Evolutionary conservation across 1,140 invertebrate species (phyloP).

Genomic region (Heliconius congener): DNA sequence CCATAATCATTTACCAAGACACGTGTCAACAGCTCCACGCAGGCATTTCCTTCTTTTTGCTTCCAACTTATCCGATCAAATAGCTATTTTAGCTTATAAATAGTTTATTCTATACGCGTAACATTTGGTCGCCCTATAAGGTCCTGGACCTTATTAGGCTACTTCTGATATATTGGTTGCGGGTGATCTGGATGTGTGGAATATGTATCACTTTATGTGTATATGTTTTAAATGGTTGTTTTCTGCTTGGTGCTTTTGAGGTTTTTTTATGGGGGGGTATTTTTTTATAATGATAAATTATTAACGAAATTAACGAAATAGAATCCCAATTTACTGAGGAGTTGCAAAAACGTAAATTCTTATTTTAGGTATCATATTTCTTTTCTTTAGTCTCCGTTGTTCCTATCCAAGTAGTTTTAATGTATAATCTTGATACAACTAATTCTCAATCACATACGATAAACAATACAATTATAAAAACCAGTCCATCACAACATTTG

Average conservation of each 20-base stretch:
- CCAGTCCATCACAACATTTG: no score
- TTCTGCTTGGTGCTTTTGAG: slow-evolving; percentile 37
- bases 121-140: slow-evolving; percentile 55
- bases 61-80: slow-evolving; percentile 23
- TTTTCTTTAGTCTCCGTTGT: no score
- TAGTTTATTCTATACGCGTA: slow-evolving; percentile 51
- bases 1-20: slow-evolving; percentile 4
- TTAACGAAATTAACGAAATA: no score
- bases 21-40: slow-evolving; percentile 32
- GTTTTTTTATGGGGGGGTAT: no score
- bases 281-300: no score
- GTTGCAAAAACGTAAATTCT: no score
- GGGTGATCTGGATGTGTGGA: slow-evolving; percentile 69
- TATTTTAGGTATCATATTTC: no score
- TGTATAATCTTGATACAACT: no score
- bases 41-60: slow-evolving; percentile 38
- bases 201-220: slow-evolving; percentile 61
- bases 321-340: no score
- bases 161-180: slow-evolving; percentile 66
- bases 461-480: no score
- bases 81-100: slow-evolving; percentile 5
- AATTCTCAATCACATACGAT: no score
- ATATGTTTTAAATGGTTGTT: slow-evolving; percentile 34
- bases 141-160: slow-evolving; percentile 58
- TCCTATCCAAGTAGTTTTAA: no score